These are phyloP conservation scores for Bradypodion pumilum DNA, from an alignment of 2,797 vertebrate species.

Conservation along the genomic window DNA sequence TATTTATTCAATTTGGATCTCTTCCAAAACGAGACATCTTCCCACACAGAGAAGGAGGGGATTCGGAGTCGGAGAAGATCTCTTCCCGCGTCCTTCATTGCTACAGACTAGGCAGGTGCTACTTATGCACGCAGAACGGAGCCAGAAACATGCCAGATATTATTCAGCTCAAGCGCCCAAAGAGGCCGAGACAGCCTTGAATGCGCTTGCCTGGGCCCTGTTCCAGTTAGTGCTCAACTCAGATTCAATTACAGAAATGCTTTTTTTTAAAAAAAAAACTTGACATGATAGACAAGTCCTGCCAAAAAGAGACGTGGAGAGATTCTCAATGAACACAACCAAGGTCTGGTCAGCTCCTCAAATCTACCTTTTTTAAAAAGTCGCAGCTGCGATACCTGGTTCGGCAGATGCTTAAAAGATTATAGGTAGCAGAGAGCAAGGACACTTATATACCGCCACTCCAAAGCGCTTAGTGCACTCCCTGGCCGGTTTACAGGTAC, in stretches of 20 bases:
- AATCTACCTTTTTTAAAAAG: too few species aligned
- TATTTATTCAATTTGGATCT: too few species aligned
- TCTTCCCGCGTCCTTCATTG: too few species aligned
- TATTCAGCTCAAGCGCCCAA: background rate
- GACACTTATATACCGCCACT: too few species aligned
- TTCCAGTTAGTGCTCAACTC: background rate
- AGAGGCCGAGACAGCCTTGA: background rate
- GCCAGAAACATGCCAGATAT: background rate
- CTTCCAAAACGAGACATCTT: background rate
- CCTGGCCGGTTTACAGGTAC: too few species aligned
- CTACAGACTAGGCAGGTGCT: background rate
- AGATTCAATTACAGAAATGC: constrained; percentile 18
- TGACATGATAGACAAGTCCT: background rate
- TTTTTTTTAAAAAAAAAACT: background rate
- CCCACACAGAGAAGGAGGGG: background rate
- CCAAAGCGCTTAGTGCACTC: too few species aligned
- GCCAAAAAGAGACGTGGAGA: background rate
- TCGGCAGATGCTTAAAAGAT: constrained; percentile 1
- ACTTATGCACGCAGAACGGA: background rate
- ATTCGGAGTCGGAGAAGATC: background rate
- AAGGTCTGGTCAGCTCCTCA: too few species aligned
- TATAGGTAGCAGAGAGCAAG: too few species aligned
- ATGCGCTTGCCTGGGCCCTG: background rate
- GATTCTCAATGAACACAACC: background rate
- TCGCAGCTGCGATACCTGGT: background rate